These are phyloP conservation scores for Distichodus sexfasciatus DNA, from an alignment of 2,797 vertebrate species.

Conservation along the genomic window DNA sequence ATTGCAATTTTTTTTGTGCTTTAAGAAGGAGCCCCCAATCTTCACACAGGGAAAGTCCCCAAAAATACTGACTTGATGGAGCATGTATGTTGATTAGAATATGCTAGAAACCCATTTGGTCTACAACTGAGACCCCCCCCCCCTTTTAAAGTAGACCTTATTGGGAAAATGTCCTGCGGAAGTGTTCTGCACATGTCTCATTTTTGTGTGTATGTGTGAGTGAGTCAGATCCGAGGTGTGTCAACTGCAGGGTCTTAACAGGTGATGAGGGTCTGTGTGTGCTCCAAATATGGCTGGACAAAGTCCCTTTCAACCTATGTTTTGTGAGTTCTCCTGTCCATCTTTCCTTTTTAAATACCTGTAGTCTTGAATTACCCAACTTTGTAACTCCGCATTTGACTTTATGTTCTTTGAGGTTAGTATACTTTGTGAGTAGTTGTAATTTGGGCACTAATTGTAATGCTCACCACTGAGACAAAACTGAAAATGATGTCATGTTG, in stretches of 20 bases:
- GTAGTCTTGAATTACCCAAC: neutral
- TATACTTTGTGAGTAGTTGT: neutral
- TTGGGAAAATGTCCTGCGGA: neutral
- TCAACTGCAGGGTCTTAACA: slow-evolving; percentile 1
- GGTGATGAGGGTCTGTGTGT: neutral
- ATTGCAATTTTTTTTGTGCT: too few species aligned
- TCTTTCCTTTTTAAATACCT: neutral
- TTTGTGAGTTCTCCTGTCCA: neutral
- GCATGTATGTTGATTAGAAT: neutral
- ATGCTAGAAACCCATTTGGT: too few species aligned
- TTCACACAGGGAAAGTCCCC: too few species aligned
- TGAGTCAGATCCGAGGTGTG: neutral
- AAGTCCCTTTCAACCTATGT: neutral
- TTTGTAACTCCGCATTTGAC: neutral
- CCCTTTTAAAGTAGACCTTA: neutral
- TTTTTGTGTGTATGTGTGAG: neutral
- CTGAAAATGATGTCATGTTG: neutral
- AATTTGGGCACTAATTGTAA: neutral
- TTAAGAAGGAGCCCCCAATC: too few species aligned
- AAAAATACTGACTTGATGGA: too few species aligned
- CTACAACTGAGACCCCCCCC: too few species aligned
- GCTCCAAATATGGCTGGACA: neutral
- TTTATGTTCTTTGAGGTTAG: too few species aligned
- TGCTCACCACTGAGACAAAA: neutral
- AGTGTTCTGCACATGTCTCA: neutral